A percentile compares a stretch with the other conserved stretches of the same genome.
Conservation (phyloP, 1,140 invertebrate genomes). For the Diuraphis noxia region DNA sequence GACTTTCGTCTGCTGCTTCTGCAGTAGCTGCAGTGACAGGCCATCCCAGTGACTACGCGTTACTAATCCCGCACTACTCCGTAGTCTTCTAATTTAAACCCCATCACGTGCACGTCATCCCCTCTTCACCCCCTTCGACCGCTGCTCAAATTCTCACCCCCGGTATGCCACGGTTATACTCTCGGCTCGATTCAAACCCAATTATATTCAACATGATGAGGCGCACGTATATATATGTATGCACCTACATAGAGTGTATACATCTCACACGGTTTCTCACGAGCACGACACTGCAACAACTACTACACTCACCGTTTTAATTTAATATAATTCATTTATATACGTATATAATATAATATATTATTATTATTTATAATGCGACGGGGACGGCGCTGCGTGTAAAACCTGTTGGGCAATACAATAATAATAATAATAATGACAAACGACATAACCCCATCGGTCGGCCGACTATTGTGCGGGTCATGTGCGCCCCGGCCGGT, state of each 20-base stretch:
- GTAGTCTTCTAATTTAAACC: slow-evolving; percentile 49
- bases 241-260: not conserved
- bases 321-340: slow-evolving; percentile 6
- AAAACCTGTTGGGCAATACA: not conserved
- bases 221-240: not conserved
- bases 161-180: not conserved
- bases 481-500: not conserved
- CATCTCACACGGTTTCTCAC: slow-evolving; percentile 44
- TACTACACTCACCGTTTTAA: slow-evolving; percentile 14
- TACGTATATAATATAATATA: slow-evolving; percentile 4
- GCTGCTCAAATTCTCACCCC: not conserved
- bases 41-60: not conserved
- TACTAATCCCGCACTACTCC: not conserved
- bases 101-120: slow-evolving; percentile 42
- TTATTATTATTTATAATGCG: not conserved
- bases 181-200: slow-evolving; percentile 22
- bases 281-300: not conserved
- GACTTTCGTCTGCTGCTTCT: not conserved
- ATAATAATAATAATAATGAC: slow-evolving; percentile 2
- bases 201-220: slow-evolving; percentile 9
- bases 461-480: slow-evolving; percentile 36
- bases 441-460: slow-evolving; percentile 45
- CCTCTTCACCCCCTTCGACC: not conserved
- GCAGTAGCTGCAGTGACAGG: not conserved
- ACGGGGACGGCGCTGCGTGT: no score